Base-by-base conservation (phyloP, 1,140 invertebrate genomes). In the Pseudomyrmex pallidus region DNA sequence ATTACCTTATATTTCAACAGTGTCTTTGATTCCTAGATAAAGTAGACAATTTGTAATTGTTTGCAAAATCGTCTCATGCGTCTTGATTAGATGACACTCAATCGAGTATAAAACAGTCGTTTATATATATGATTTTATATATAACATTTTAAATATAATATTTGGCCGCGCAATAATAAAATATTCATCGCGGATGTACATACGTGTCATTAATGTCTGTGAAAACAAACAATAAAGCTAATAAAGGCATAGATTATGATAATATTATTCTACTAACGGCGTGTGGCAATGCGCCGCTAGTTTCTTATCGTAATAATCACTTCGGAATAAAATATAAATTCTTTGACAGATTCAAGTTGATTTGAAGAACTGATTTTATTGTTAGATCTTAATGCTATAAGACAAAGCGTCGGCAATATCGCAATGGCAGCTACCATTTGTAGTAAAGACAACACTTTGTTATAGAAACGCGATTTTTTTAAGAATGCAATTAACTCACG, bases 401-500 rank as follows among this genome's bases (percentile, higher is more conserved):
- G 35, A 35, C 35, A 35, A 35, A 35, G 35, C 35, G 5, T 35
- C 35, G 50, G 22, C 22, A 44, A 17, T 50, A 52, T 56, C 25
- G 56, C 20, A 7, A 64, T 35, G 46, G 22, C 44, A 25, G n/a
- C 44, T 46, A 22, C 35, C n/a, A 50, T 15, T 56, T 22, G 73
- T 59, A 44, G 1, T 64, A 46, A 64, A 44, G 17, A n/a, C 25
- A 44, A 78, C 64, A 54, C 57, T 78, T 68, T 78, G 68, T 78
- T 68, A 12, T 68, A 12, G 44, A 15, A 46, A n/a, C 46, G 35
- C 46, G 35, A 17, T 22, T 62, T 67, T 66, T 78, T 57, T 68
- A 48, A 73, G 80, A 74, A 77, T 85, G 85, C 82, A 76, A 88
- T 88, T 85, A 84, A 86, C 82, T 86, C 82, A 74, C 77, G 82